phyloP scores from a whole-genome alignment of 2,888 invertebrate species.

The Plutella xylostella region DNA sequence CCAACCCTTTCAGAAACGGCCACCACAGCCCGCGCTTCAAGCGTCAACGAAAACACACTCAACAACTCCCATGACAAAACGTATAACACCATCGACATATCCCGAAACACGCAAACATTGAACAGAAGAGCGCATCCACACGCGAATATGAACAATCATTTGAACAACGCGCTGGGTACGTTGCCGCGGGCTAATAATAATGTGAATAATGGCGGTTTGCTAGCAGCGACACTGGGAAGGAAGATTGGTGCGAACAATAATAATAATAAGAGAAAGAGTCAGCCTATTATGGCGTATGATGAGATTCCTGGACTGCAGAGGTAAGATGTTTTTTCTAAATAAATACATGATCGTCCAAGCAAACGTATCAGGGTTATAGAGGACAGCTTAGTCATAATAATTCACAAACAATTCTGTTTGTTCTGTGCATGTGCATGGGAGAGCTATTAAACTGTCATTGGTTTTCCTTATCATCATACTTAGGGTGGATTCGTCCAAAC shows the following conservation, averaged over 20 bases:
- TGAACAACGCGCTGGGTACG: conserved; percentile 51
- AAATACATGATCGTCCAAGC: too few species aligned
- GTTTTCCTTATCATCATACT: too few species aligned
- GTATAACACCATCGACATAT: conserved; percentile 35
- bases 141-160: conserved; percentile 47
- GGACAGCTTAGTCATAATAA: too few species aligned
- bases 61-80: conserved; percentile 44
- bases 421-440: too few species aligned
- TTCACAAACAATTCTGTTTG: too few species aligned
- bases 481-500: too few species aligned
- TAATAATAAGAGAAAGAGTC: conserved; percentile 61
- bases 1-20: conserved; percentile 87
- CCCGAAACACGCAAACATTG: conserved; percentile 53
- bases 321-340: conserved; percentile 25
- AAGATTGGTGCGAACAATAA: conserved; percentile 65
- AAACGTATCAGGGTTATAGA: too few species aligned
- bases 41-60: conserved; percentile 65
- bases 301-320: conserved; percentile 70
- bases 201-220: conserved; percentile 38
- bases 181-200: conserved; percentile 55
- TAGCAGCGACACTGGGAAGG: conserved; percentile 55
- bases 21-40: conserved; percentile 84
- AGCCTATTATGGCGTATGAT: conserved; percentile 67
- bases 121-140: conserved; percentile 50
- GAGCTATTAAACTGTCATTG: too few species aligned